Evolutionary conservation across 2,888 invertebrate genomes (phyloP).

Genomic region (Didymodactylos carnosus): DNA sequence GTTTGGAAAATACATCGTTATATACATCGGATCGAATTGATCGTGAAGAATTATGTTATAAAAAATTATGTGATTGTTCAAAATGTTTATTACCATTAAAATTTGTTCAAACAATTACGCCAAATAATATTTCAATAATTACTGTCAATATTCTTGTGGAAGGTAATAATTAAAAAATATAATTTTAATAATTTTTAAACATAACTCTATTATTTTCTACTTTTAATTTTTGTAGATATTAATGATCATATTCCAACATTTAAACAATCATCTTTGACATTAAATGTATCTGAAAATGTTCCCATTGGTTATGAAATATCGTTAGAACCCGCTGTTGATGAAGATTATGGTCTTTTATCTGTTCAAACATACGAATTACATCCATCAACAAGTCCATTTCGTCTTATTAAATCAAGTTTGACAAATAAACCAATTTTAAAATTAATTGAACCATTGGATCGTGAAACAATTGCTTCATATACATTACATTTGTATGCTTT

Average conservation of each 20-base stretch:
- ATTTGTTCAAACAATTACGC: background rate
- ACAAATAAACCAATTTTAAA: background rate
- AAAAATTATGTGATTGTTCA: background rate
- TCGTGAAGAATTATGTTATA: background rate
- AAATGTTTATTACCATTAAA: background rate
- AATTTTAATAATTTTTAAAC: no score
- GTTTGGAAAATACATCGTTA: background rate
- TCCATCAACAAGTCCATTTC: background rate
- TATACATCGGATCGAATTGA: background rate
- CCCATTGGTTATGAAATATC: conserved; percentile 10
- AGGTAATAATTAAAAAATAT: background rate
- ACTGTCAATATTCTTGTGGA: background rate
- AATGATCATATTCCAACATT: conserved; percentile 10
- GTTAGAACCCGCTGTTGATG: conserved; percentile 7
- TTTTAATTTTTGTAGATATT: background rate
- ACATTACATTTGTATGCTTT: background rate
- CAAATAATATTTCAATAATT: background rate
- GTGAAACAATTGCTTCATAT: conserved; percentile 3
- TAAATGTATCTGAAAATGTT: conserved; percentile 3
- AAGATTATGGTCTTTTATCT: background rate
- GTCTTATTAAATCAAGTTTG: conserved; percentile 1
- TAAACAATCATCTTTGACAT: background rate
- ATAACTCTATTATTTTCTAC: no score
- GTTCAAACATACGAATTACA: conserved; percentile 6
- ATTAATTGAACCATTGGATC: background rate